These are phyloP conservation scores for Dreissena rostriformis DNA, from an alignment of 1,140 invertebrate genomes.

Conservation along the genomic window DNA sequence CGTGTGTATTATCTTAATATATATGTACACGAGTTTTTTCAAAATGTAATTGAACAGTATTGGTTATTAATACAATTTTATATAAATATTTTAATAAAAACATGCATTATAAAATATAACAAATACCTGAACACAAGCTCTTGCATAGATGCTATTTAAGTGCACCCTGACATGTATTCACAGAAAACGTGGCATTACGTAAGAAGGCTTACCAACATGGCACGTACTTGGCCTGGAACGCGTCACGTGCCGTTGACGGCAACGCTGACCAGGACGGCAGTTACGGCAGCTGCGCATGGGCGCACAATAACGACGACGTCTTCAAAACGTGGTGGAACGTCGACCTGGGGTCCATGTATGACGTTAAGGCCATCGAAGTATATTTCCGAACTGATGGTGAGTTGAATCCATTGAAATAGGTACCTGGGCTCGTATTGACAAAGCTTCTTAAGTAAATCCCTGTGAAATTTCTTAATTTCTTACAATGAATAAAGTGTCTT, in stretches of 20 bases:
- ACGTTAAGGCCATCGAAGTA: slow-evolving; percentile 59
- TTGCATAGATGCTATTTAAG: too few relatives aligned
- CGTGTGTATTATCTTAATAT: too few relatives aligned
- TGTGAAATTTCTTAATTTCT: too few relatives aligned
- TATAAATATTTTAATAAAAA: too few relatives aligned
- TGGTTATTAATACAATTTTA: too few relatives aligned
- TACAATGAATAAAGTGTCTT: too few relatives aligned
- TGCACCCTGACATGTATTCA: background rate
- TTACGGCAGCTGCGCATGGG: slow-evolving; percentile 58
- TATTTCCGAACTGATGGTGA: slow-evolving; percentile 64
- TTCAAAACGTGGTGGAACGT: slow-evolving; percentile 65
- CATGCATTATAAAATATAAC: too few relatives aligned
- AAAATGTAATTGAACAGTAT: too few relatives aligned
- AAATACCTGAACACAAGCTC: too few relatives aligned
- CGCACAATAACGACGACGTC: slow-evolving; percentile 58
- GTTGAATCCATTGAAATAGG: background rate
- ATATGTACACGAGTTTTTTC: too few relatives aligned
- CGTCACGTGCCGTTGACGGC: slow-evolving; percentile 64
- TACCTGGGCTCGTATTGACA: too few relatives aligned
- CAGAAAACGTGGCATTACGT: slow-evolving; percentile 63
- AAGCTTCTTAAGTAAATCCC: too few relatives aligned
- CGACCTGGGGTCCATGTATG: slow-evolving; percentile 56
- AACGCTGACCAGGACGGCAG: slow-evolving; percentile 60
- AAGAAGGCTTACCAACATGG: slow-evolving; percentile 62
- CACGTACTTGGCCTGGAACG: slow-evolving; percentile 57